phyloP scores from a whole-genome alignment of 1,140 invertebrate genomes.

The Archivesica marissinica region DNA sequence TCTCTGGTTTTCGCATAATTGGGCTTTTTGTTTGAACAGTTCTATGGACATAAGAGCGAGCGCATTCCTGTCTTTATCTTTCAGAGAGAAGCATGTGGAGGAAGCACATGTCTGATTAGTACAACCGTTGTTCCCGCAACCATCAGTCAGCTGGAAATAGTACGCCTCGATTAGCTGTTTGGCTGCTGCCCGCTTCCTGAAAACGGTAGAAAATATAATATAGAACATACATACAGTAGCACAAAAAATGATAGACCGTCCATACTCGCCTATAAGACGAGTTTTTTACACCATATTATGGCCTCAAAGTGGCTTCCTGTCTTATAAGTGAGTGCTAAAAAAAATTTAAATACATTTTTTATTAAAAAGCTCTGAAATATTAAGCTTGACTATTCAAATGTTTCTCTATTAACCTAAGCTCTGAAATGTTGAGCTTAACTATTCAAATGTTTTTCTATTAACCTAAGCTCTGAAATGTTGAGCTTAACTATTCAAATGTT shows the following conservation, averaged over 20 bases:
- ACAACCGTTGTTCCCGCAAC: conserved; percentile 94
- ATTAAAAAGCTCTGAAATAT: too few species aligned
- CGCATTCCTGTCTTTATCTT: conserved; percentile 87
- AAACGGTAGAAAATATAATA: not conserved
- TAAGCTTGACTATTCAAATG: too few species aligned
- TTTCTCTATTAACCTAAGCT: too few species aligned
- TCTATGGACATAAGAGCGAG: conserved; percentile 94
- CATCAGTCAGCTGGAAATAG: conserved; percentile 95
- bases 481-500: too few species aligned
- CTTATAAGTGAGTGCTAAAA: too few species aligned
- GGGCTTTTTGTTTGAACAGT: conserved; percentile 92
- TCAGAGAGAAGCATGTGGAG: conserved; percentile 84
- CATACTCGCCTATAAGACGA: too few species aligned
- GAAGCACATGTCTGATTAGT: conserved; percentile 94
- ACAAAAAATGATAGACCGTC: not conserved
- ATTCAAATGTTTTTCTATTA: too few species aligned
- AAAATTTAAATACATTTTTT: not conserved
- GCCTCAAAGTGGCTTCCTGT: too few species aligned
- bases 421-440: too few species aligned
- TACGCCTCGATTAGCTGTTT: conserved; percentile 95
- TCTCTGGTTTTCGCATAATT: conserved; percentile 73
- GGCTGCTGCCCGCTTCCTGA: conserved; percentile 92
- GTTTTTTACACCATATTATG: too few species aligned
- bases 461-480: too few species aligned
- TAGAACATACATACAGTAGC: not conserved